These are phyloP conservation scores for Cecidostiba fungosa DNA, from an alignment of 2,888 invertebrate species.

Conservation along the genomic window DNA sequence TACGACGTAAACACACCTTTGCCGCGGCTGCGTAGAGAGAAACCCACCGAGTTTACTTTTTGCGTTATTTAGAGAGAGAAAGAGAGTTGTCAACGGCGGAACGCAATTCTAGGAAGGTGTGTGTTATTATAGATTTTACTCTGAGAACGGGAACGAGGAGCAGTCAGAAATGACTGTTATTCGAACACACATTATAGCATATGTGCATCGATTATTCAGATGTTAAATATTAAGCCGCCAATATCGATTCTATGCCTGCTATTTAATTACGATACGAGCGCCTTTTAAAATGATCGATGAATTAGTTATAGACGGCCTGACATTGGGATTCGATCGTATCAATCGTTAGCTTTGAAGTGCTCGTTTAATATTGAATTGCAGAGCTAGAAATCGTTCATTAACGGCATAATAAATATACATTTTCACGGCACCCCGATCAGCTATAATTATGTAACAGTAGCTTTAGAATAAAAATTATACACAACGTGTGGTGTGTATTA, in stretches of 20 bases:
- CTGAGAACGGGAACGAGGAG: background rate
- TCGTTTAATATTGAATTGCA: background rate
- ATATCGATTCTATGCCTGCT: background rate
- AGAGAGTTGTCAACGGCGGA: background rate
- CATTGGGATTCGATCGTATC: background rate
- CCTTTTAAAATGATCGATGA: background rate
- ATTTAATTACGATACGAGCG: background rate
- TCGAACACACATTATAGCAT: background rate
- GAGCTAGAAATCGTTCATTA: background rate
- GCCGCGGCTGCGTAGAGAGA: background rate
- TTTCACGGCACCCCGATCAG: background rate
- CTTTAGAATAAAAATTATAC: background rate
- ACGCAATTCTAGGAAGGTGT: background rate
- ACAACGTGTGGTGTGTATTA: background rate
- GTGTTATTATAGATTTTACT: background rate
- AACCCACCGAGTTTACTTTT: background rate
- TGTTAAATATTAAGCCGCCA: background rate
- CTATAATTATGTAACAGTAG: no score
- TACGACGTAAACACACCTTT: constrained; percentile 17
- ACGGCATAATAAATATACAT: background rate
- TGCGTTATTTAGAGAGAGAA: background rate
- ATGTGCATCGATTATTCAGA: background rate
- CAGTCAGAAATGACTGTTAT: background rate
- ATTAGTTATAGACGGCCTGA: background rate
- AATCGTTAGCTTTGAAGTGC: background rate